phyloP scores from a whole-genome alignment of 2,113 vertebrate genomes.

The Eurystomus gularis region DNA sequence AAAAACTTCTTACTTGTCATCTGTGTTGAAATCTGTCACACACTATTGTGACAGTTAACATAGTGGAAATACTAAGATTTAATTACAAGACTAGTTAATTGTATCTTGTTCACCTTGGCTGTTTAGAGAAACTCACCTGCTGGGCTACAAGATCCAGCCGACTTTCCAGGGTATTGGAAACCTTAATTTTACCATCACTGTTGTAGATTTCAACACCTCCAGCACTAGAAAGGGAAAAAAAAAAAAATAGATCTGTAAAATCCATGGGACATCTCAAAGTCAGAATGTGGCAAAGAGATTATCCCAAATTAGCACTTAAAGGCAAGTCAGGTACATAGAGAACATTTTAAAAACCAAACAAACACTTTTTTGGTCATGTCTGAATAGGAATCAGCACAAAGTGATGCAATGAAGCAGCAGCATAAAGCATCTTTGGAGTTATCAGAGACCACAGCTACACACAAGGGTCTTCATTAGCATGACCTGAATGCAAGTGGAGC shows the following conservation, averaged over 20 bases:
- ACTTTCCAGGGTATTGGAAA: slow-evolving; percentile 95
- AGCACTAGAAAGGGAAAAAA: slow-evolving; percentile 74
- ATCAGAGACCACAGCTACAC: neutral
- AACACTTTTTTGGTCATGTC: neutral
- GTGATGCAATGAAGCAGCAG: neutral
- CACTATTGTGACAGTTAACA: neutral
- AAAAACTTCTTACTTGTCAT: neutral
- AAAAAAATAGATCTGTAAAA: neutral
- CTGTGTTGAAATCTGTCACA: neutral
- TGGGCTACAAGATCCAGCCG: slow-evolving; percentile 95
- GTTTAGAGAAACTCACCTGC: slow-evolving; percentile 80
- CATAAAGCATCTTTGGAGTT: neutral
- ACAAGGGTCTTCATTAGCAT: neutral
- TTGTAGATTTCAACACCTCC: slow-evolving; percentile 95
- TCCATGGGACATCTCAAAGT: neutral
- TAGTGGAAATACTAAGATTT: neutral
- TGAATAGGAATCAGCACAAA: neutral
- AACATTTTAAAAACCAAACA: neutral
- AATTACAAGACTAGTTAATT: neutral
- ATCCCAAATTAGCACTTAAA: neutral
- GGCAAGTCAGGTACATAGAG: neutral
- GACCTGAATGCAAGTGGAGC: neutral
- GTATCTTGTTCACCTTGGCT: neutral
- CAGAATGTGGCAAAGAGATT: neutral
- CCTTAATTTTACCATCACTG: slow-evolving; percentile 90